phyloP scores from a whole-genome alignment of 2,797 vertebrate genomes.

The Siniperca obscura region DNA sequence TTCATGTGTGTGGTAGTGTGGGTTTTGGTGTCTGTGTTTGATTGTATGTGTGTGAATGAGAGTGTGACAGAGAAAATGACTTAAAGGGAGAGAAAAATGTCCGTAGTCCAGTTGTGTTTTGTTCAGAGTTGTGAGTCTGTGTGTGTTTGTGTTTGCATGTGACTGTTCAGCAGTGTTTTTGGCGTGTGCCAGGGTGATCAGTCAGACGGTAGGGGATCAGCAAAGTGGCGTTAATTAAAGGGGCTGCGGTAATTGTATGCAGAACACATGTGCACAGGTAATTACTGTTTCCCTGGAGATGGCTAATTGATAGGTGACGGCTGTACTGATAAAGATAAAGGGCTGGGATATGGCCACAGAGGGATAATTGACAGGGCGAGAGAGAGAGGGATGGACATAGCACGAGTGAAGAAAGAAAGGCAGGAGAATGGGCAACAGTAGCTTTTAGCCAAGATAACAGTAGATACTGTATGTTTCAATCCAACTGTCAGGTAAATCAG shows the following conservation, averaged over 20 bases:
- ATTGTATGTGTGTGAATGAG: neutral
- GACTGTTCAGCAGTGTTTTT: slow-evolving; percentile 23
- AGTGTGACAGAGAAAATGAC: neutral
- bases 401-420: slow-evolving; percentile 15
- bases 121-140: slow-evolving; percentile 19
- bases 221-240: slow-evolving; percentile 82
- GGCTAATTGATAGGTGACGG: slow-evolving; percentile 82
- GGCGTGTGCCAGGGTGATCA: slow-evolving; percentile 64
- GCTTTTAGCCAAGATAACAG: slow-evolving; percentile 5
- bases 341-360: slow-evolving; percentile 63
- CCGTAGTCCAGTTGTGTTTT: neutral
- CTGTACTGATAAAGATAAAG: slow-evolving; percentile 77
- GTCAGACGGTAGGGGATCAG: slow-evolving; percentile 75
- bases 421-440: slow-evolving; percentile 21
- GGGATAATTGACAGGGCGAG: slow-evolving; percentile 66
- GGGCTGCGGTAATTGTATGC: slow-evolving; percentile 81
- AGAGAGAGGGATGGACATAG: slow-evolving; percentile 38
- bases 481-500: neutral
- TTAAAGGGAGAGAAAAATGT: neutral
- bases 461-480: slow-evolving; percentile 11
- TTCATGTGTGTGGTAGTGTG: neutral
- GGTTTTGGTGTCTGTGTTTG: neutral
- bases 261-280: slow-evolving; percentile 83
- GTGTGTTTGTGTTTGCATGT: slow-evolving; percentile 26
- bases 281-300: slow-evolving; percentile 83